phyloP scores from a whole-genome alignment of 2,888 invertebrate species.

The Salticus scenicus region DNA sequence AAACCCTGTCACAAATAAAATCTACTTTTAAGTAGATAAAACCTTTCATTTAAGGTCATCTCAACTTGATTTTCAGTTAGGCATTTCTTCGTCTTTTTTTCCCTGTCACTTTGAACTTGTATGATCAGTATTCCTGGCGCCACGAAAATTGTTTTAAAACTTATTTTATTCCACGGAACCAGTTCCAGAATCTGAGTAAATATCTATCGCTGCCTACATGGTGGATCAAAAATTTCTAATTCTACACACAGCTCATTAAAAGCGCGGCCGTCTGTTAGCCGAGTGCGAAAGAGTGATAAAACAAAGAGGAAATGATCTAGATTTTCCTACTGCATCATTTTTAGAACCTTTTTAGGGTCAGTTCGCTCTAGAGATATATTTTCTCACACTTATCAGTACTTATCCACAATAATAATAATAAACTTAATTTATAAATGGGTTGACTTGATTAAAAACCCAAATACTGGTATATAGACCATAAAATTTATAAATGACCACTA shows the following conservation, averaged over 20 bases:
- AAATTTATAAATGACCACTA: too few species aligned
- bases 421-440: too few species aligned
- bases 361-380: too few species aligned
- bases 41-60: neutral
- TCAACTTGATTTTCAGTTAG: neutral
- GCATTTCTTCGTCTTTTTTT: neutral
- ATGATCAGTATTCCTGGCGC: constrained; percentile 5
- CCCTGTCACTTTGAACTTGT: neutral
- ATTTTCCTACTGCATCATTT: neutral
- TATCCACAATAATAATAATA: too few species aligned
- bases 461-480: too few species aligned
- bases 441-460: too few species aligned
- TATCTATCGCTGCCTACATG: neutral
- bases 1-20: too few species aligned
- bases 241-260: neutral
- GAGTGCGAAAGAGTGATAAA: neutral
- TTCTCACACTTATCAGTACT: too few species aligned
- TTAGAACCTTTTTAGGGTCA: constrained; percentile 2
- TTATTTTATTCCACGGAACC: neutral
- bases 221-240: neutral
- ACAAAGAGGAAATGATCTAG: constrained; percentile 5
- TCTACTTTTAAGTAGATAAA: too few species aligned
- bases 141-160: neutral
- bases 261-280: too few species aligned
- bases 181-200: neutral